Conservation (phyloP, 2,888 invertebrate species). For the Celastrina argiolus region DNA sequence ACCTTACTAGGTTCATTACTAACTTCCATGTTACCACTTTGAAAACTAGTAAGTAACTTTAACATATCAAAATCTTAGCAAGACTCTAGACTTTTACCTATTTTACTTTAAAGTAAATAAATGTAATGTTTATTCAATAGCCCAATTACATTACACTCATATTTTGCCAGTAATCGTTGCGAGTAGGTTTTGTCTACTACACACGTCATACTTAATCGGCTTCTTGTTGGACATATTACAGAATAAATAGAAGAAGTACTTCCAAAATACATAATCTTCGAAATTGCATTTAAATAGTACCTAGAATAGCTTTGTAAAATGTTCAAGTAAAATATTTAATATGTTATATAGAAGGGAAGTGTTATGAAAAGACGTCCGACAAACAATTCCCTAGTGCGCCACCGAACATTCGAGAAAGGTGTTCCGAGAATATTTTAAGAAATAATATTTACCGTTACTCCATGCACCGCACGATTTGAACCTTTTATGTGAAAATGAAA, state of each 20-base stretch:
- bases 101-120: too few relatives aligned
- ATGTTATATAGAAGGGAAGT: conserved; percentile 7
- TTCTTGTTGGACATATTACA: too few relatives aligned
- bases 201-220: too few relatives aligned
- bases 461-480: conserved; percentile 6
- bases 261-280: background rate
- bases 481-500: conserved; percentile 10
- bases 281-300: background rate
- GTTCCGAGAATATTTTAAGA: conserved; percentile 13
- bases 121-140: too few relatives aligned
- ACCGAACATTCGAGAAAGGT: conserved; percentile 16
- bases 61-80: too few relatives aligned
- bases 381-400: conserved; percentile 13
- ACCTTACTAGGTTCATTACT: too few relatives aligned
- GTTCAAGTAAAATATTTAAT: conserved; percentile 3
- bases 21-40: too few relatives aligned
- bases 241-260: background rate
- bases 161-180: too few relatives aligned
- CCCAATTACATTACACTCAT: too few relatives aligned
- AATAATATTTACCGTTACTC: conserved; percentile 8
- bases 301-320: background rate
- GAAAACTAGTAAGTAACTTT: too few relatives aligned
- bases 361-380: conserved; percentile 7
- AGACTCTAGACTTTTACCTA: too few relatives aligned
- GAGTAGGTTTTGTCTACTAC: too few relatives aligned